These are phyloP conservation scores for Gopherus flavomarginatus DNA, from an alignment of 2,113 vertebrate species.

Conservation along the genomic window DNA sequence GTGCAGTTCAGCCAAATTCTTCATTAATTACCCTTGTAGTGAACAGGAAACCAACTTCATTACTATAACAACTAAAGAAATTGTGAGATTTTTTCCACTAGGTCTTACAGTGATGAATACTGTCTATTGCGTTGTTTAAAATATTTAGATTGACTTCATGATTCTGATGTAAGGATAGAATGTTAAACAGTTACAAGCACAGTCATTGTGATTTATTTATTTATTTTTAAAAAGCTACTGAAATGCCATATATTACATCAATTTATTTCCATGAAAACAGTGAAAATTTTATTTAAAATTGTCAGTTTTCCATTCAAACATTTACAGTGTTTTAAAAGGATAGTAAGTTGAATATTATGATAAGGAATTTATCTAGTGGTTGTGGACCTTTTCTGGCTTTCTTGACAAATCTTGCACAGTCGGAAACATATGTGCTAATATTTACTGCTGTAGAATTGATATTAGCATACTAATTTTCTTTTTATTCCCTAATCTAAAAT, in stretches of 20 bases:
- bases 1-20: constrained; percentile 63
- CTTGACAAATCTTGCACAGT: neutral
- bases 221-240: neutral
- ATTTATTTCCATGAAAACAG: neutral
- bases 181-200: neutral
- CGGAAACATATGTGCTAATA: rapidly evolving
- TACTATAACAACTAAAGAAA: constrained; percentile 53
- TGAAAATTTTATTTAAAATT: neutral
- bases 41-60: constrained; percentile 58
- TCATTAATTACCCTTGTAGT: constrained; percentile 62
- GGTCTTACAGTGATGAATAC: constrained; percentile 13
- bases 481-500: neutral
- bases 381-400: neutral
- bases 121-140: constrained; percentile 28
- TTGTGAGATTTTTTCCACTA: constrained; percentile 27
- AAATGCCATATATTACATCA: neutral
- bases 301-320: neutral
- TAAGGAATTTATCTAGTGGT: neutral
- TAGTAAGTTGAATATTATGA: neutral
- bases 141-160: neutral
- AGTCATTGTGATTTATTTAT: neutral
- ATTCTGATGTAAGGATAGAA: neutral
- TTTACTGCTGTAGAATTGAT: neutral
- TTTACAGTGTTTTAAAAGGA: neutral
- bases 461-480: neutral